A percentile compares a stretch with the other conserved stretches of the same genome.
Conservation (phyloP, 2,888 invertebrate species). For the Leptopilina myrica region DNA sequence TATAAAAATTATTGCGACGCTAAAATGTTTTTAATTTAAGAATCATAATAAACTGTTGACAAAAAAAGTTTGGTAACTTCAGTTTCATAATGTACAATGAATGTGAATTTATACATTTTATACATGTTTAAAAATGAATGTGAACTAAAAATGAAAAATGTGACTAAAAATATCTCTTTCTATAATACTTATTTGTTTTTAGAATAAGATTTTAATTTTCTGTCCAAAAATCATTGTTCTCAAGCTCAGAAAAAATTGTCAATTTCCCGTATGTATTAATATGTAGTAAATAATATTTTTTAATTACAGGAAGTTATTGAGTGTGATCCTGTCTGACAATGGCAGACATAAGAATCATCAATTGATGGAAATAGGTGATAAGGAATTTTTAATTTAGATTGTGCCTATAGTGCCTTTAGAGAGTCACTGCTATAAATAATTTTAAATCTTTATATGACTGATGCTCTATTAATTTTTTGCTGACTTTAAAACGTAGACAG, state of each 20-base stretch:
- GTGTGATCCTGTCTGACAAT: slow-evolving; percentile 2
- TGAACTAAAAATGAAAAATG: neutral
- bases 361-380: slow-evolving; percentile 28
- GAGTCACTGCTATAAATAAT: slow-evolving; percentile 38
- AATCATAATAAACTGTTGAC: no score
- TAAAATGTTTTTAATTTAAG: no score
- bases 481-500: slow-evolving; percentile 18
- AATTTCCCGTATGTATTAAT: neutral
- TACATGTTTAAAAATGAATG: no score
- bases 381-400: slow-evolving; percentile 10
- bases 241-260: neutral
- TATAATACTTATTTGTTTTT: neutral
- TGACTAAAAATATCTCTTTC: neutral
- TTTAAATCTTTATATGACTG: slow-evolving; percentile 22
- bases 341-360: neutral
- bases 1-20: no score
- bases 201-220: neutral
- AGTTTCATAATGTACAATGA: no score
- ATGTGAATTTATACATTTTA: no score
- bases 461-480: slow-evolving; percentile 17
- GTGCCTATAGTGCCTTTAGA: neutral
- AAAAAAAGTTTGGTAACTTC: no score
- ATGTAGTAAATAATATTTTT: neutral
- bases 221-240: neutral
- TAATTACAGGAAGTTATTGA: slow-evolving; percentile 15